These are phyloP conservation scores for Antrozous pallidus DNA, from an alignment of 2,797 vertebrate species.

Conservation along the genomic window DNA sequence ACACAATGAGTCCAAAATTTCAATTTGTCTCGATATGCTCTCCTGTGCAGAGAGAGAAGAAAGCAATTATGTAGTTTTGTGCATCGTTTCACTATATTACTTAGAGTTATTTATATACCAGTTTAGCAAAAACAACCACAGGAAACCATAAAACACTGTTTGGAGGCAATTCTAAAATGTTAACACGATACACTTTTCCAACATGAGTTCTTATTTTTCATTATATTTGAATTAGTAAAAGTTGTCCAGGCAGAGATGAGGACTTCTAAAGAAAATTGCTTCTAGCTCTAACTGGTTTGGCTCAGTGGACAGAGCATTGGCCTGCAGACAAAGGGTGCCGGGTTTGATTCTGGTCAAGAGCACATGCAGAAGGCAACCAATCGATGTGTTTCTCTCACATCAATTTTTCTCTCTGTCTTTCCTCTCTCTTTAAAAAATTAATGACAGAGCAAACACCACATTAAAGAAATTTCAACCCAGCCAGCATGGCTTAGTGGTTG, in stretches of 20 bases:
- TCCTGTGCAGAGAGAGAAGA: conserved; percentile 84
- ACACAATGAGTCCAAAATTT: conserved; percentile 99
- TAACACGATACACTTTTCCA: not conserved
- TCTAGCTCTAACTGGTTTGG: not conserved
- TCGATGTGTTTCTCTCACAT: too few species aligned
- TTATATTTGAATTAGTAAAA: not conserved
- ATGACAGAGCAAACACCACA: not conserved
- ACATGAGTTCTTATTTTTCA: not conserved
- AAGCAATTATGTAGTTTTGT: conserved; percentile 59
- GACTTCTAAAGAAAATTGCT: conserved; percentile 18
- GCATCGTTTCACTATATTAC: not conserved
- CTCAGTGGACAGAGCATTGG: too few species aligned
- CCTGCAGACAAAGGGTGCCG: too few species aligned
- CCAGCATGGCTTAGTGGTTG: too few species aligned
- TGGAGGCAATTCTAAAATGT: conserved; percentile 2
- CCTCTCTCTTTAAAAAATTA: too few species aligned
- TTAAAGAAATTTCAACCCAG: not conserved
- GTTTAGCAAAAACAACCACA: not conserved
- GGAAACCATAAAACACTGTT: not conserved
- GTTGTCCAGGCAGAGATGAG: not conserved
- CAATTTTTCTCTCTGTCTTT: too few species aligned
- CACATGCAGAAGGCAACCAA: too few species aligned
- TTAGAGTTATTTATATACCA: not conserved
- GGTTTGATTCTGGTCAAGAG: too few species aligned
- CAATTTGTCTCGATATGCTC: conserved; percentile 94